These are phyloP conservation scores for Uropetala carovei DNA, from an alignment of 2,888 invertebrate genomes.

Conservation along the genomic window DNA sequence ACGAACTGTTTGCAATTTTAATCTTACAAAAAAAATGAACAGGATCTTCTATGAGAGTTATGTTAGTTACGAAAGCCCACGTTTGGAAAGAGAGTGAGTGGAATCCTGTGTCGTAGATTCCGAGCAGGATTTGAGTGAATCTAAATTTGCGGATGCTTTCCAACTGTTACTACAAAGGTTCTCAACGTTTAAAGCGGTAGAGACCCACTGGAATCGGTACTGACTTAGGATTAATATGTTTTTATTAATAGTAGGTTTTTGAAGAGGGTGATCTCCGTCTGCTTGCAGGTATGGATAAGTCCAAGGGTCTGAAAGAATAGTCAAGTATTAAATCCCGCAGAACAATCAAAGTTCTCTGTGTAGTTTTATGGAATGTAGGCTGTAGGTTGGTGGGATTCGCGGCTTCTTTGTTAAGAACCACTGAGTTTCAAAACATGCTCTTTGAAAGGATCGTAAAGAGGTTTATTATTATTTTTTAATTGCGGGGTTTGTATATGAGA, in stretches of 20 bases:
- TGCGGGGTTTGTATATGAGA: conserved; percentile 40
- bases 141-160: background rate
- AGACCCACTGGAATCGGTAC: background rate
- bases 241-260: background rate
- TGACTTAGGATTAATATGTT: no score
- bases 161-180: conserved; percentile 49
- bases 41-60: background rate
- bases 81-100: background rate
- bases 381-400: conserved; percentile 16
- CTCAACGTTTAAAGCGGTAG: conserved; percentile 33
- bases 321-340: conserved; percentile 31
- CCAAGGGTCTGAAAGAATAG: conserved; percentile 24
- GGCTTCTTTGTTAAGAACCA: conserved; percentile 54
- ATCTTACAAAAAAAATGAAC: no score
- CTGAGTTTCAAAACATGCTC: conserved; percentile 51
- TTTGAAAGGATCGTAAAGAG: conserved; percentile 34
- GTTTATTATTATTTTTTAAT: conserved; percentile 8
- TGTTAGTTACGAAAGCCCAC: background rate
- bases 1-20: no score
- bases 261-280: conserved; percentile 23
- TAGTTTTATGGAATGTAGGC: background rate
- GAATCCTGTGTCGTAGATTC: conserved; percentile 37
- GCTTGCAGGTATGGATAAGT: conserved; percentile 8
- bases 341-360: conserved; percentile 6
- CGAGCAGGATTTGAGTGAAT: background rate